Evolutionary conservation across 2,888 invertebrate species (phyloP).

Genomic region (Drepanosiphum platanoidis): DNA sequence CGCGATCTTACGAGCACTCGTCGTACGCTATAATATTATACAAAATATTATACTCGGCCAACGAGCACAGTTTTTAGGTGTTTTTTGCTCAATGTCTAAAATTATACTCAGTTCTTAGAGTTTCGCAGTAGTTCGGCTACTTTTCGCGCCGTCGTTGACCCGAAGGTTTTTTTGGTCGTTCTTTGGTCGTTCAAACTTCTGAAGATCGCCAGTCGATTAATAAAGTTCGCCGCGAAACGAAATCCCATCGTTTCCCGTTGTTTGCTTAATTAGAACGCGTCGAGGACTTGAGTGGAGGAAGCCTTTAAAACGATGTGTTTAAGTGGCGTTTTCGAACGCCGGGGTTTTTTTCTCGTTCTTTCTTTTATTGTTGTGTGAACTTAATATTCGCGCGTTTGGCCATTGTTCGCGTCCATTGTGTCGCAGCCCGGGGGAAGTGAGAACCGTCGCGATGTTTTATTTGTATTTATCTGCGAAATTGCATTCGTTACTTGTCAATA

Average conservation of each 20-base stretch:
- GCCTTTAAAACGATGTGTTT: background rate
- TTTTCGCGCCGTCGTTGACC: no score
- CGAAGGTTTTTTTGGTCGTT: no score
- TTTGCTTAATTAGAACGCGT: background rate
- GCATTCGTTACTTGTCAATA: slow-evolving; percentile 16
- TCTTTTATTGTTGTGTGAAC: background rate
- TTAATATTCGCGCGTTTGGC: background rate
- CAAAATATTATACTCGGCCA: no score
- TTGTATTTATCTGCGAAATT: background rate
- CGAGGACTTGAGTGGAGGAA: background rate
- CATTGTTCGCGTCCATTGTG: background rate
- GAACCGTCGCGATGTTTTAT: background rate
- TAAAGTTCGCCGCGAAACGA: background rate
- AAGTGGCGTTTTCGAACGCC: background rate
- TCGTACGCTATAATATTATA: no score
- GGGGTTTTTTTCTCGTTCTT: background rate
- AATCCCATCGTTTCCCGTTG: no score
- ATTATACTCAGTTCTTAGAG: no score
- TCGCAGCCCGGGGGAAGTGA: background rate
- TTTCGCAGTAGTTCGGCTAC: no score
- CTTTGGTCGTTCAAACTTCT: no score
- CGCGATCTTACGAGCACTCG: no score
- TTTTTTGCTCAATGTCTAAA: no score
- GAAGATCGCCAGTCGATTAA: background rate
- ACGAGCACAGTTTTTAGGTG: no score